Conservation (phyloP, 2,888 invertebrate species). For the Syrista parreyssii region DNA sequence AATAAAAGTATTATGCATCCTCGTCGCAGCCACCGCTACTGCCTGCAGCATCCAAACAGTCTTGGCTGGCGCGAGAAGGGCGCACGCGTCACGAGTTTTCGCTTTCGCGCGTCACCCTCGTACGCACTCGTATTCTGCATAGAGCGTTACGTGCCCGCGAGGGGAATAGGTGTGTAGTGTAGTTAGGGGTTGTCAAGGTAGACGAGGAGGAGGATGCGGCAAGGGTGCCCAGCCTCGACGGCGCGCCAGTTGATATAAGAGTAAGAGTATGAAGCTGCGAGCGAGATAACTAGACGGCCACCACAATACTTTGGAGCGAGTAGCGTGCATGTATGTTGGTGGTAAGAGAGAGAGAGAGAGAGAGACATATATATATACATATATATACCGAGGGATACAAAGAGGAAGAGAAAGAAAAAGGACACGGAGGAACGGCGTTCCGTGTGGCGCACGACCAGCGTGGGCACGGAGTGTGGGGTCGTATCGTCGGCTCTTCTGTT, state of each 20-base stretch:
- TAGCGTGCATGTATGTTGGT: conserved; percentile 14
- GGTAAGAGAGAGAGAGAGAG: conserved; percentile 21
- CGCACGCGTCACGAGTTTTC: conserved; percentile 40
- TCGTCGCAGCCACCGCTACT: background rate
- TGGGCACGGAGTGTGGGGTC: conserved; percentile 27
- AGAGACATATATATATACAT: too few species aligned
- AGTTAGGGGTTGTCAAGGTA: background rate
- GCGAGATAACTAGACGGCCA: background rate
- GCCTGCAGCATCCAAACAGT: background rate
- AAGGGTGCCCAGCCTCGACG: background rate
- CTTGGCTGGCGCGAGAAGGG: conserved; percentile 2
- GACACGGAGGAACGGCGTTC: background rate
- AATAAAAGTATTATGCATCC: background rate
- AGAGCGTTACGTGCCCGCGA: background rate
- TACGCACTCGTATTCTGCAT: background rate
- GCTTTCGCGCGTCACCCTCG: conserved; percentile 31
- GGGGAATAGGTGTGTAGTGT: background rate
- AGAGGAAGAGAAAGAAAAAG: background rate
- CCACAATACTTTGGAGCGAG: background rate
- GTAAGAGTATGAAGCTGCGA: background rate
- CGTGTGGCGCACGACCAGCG: background rate
- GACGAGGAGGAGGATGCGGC: background rate
- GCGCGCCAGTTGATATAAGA: background rate
- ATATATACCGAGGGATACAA: too few species aligned
- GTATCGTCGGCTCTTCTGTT: conserved; percentile 31